Percentiles rank a stretch among this genome's conserved stretches.
phyloP scores from a whole-genome alignment of 2,797 vertebrate genomes.

The Anolis apletophallus region DNA sequence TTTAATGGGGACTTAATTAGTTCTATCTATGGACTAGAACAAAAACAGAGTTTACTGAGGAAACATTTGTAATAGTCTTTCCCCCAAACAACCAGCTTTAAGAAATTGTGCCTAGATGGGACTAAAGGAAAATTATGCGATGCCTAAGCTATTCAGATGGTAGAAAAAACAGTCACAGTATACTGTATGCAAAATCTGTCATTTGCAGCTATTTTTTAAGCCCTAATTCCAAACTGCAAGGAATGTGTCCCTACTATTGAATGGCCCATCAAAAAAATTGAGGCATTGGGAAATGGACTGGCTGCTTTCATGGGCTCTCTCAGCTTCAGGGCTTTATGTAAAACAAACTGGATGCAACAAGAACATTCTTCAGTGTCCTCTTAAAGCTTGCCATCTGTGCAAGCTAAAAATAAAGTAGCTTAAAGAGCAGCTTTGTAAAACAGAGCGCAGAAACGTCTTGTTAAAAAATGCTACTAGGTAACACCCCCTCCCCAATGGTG shows the following conservation, averaged over 20 bases:
- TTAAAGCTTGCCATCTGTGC: slow-evolving; percentile 53
- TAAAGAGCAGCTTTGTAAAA: slow-evolving; percentile 47
- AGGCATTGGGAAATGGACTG: slow-evolving; percentile 8
- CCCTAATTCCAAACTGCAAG: neutral
- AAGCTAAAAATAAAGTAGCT: slow-evolving; percentile 54
- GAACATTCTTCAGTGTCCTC: slow-evolving; percentile 30
- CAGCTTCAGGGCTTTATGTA: slow-evolving; percentile 14
- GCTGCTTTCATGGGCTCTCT: neutral
- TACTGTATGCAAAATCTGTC: neutral
- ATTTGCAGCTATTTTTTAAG: neutral
- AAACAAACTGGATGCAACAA: slow-evolving; percentile 25
- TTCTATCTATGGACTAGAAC: neutral
- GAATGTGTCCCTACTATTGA: neutral
- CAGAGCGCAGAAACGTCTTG: slow-evolving; percentile 3
- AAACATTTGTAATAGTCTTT: neutral
- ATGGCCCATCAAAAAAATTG: slow-evolving; percentile 9
- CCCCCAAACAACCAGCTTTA: neutral
- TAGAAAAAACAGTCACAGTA: neutral
- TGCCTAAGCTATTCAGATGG: neutral
- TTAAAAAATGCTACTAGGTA: neutral
- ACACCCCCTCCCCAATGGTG: neutral
- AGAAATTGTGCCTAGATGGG: neutral
- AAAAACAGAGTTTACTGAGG: neutral
- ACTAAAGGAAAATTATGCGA: neutral
- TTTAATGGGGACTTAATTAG: neutral